Conservation (phyloP, 1,140 invertebrate genomes). For the Drosophila kikkawai region DNA sequence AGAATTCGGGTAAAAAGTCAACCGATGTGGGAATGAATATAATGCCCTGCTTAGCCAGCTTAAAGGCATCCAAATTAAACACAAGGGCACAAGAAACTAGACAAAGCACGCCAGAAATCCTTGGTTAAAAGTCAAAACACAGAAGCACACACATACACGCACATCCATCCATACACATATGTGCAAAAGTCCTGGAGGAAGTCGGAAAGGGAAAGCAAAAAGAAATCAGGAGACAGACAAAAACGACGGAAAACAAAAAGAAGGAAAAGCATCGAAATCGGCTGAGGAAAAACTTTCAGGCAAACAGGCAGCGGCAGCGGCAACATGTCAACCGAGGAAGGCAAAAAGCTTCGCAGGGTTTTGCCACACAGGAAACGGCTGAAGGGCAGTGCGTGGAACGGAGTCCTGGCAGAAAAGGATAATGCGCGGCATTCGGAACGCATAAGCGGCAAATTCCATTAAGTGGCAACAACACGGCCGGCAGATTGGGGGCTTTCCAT, state of each 20-base stretch:
- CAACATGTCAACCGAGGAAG: conserved; percentile 41
- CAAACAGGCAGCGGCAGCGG: conserved; percentile 33
- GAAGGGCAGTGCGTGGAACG: conserved; percentile 11
- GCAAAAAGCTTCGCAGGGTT: conserved; percentile 30
- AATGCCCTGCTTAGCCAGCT: conserved; percentile 40
- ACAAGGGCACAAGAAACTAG: conserved; percentile 32
- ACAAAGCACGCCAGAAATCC: conserved; percentile 31
- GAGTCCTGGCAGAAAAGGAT: conserved; percentile 65
- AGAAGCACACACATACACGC: conserved; percentile 23
- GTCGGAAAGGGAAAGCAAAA: conserved; percentile 7
- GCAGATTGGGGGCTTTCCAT: conserved; percentile 30
- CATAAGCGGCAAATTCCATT: conserved; percentile 83
- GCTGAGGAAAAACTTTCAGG: conserved; percentile 48
- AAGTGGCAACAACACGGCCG: conserved; percentile 68
- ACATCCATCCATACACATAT: conserved; percentile 9
- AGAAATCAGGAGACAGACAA: conserved; percentile 2
- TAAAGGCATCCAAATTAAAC: conserved; percentile 33
- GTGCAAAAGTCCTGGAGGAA: conserved; percentile 18
- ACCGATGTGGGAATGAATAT: conserved; percentile 41
- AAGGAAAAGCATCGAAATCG: conserved; percentile 28
- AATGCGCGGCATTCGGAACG: conserved; percentile 82
- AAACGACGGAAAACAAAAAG: conserved; percentile 45
- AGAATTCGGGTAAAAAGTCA: conserved; percentile 23
- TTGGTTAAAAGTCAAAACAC: conserved; percentile 59
- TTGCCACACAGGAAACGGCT: conserved; percentile 59